Evolutionary conservation across 2,888 invertebrate species (phyloP).

Genomic region (Brenthis ino): DNA sequence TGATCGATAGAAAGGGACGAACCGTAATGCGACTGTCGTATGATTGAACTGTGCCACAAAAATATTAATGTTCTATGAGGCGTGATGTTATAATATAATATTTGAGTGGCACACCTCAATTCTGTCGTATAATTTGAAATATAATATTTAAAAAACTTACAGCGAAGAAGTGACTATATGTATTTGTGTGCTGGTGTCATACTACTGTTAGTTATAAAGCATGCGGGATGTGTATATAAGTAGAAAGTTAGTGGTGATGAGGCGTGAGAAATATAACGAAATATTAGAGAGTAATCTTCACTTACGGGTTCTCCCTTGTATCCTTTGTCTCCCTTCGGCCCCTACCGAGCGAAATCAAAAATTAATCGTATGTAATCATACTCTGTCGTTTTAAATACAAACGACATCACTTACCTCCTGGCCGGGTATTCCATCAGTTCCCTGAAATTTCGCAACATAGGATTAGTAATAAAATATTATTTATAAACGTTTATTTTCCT

Average conservation of each 20-base stretch:
- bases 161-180: neutral
- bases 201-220: constrained; percentile 33
- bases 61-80: neutral
- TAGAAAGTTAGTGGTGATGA: constrained; percentile 40
- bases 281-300: constrained; percentile 47
- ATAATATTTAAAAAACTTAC: neutral
- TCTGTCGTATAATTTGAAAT: neutral
- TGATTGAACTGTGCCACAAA: neutral
- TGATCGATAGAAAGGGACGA: neutral
- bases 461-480: constrained; percentile 10
- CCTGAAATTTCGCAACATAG: constrained; percentile 82
- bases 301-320: constrained; percentile 92
- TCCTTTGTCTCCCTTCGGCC: constrained; percentile 94
- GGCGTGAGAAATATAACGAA: neutral
- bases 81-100: neutral
- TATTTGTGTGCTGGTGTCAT: constrained; percentile 20
- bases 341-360: constrained; percentile 81
- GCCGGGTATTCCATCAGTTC: constrained; percentile 96
- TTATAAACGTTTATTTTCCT: neutral
- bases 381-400: constrained; percentile 30
- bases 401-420: constrained; percentile 86
- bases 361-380: constrained; percentile 27
- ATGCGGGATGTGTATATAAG: constrained; percentile 36
- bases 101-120: neutral
- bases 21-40: neutral